These are phyloP conservation scores for Stomorhina lunata DNA, from an alignment of 2,888 invertebrate genomes.

Conservation along the genomic window DNA sequence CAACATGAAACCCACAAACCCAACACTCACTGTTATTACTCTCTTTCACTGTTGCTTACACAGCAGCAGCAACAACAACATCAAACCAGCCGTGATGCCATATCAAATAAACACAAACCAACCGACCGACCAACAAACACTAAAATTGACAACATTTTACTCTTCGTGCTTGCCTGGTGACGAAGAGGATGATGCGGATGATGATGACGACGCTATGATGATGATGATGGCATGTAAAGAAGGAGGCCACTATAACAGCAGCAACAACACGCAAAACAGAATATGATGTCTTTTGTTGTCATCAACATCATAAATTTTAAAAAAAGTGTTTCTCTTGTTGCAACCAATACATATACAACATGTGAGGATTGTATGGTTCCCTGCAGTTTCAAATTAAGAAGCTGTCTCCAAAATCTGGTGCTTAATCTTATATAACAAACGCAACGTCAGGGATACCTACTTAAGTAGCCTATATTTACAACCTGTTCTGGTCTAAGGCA, in stretches of 20 bases:
- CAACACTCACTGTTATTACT: neutral
- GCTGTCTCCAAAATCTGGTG: too few species aligned
- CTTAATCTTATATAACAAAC: too few species aligned
- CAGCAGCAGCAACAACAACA: slow-evolving; percentile 1
- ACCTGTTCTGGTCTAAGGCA: too few species aligned
- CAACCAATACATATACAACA: neutral
- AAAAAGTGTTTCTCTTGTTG: slow-evolving; percentile 32
- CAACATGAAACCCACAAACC: slow-evolving; percentile 27
- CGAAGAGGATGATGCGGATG: too few species aligned
- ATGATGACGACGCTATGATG: neutral
- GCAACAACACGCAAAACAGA: slow-evolving; percentile 40
- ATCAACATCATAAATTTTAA: slow-evolving; percentile 58
- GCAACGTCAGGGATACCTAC: too few species aligned
- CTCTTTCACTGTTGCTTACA: neutral
- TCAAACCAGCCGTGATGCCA: neutral
- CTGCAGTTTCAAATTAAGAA: too few species aligned
- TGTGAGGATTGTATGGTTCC: neutral
- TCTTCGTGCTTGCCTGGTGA: slow-evolving; percentile 24
- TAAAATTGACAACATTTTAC: slow-evolving; percentile 49
- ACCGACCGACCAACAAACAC: neutral
- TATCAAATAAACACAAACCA: too few species aligned
- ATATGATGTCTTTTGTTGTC: slow-evolving; percentile 53
- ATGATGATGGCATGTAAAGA: slow-evolving; percentile 30
- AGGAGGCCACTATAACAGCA: slow-evolving; percentile 40
- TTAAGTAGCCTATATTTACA: too few species aligned